Evolutionary conservation across 2,888 invertebrate genomes (phyloP).

Genomic region (Erebia ligea): DNA sequence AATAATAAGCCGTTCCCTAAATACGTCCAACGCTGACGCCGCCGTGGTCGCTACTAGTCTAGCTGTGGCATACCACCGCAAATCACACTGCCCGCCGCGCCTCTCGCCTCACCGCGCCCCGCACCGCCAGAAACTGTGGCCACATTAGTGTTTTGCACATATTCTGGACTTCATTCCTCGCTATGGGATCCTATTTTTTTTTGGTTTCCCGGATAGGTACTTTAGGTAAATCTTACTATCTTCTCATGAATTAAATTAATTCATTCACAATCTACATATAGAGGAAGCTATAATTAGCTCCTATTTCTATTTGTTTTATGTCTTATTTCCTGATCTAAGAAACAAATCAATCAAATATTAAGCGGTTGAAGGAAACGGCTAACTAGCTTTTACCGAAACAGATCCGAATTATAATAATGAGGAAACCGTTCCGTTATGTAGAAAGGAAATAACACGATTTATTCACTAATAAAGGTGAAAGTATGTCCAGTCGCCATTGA

Average conservation of each 20-base stretch:
- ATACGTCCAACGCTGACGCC: too few relatives aligned
- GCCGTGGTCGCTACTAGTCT: too few relatives aligned
- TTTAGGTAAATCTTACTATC: neutral
- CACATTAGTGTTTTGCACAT: too few relatives aligned
- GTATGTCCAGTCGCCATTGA: conserved; percentile 41
- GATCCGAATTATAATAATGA: conserved; percentile 30
- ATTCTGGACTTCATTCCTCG: too few relatives aligned
- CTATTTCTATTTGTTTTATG: neutral
- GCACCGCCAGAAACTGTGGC: too few relatives aligned
- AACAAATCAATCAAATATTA: conserved; percentile 22
- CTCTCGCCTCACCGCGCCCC: too few relatives aligned
- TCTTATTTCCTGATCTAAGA: conserved; percentile 11
- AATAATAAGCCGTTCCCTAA: too few relatives aligned
- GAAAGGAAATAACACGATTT: conserved; percentile 33
- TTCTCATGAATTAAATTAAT: neutral
- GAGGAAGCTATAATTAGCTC: conserved; percentile 19
- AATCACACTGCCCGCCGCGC: too few relatives aligned
- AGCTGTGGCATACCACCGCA: too few relatives aligned
- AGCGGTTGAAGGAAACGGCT: conserved; percentile 20
- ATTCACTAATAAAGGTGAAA: conserved; percentile 45
- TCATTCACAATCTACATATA: neutral
- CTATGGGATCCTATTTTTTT: too few relatives aligned
- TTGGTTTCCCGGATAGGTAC: too few relatives aligned
- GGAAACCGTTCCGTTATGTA: conserved; percentile 32
- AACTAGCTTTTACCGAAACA: conserved; percentile 20